A percentile compares a stretch with the other conserved stretches of the same genome.
Conservation (phyloP, 2,797 vertebrate species). For the Cheirogaleus major region DNA sequence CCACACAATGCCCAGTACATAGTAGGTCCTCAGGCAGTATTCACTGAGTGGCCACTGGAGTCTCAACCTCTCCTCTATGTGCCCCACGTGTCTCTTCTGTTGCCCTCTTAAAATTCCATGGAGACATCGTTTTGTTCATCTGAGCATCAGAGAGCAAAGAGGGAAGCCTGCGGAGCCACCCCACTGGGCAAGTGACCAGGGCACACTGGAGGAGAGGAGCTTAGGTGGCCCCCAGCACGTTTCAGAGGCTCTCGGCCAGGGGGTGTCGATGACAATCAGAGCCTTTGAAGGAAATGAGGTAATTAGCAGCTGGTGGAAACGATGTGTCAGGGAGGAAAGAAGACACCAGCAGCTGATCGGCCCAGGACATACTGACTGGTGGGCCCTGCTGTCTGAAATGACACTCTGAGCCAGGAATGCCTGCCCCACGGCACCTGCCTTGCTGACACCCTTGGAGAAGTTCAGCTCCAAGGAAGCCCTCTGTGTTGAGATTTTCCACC, state of each 20-base stretch:
- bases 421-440: neutral
- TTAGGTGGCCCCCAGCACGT: slow-evolving; percentile 43
- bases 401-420: neutral
- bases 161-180: neutral
- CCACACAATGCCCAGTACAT: neutral
- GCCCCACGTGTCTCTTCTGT: neutral
- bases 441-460: neutral
- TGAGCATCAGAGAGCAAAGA: neutral
- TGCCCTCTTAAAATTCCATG: neutral
- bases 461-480: neutral
- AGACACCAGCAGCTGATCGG: slow-evolving; percentile 47
- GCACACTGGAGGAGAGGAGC: neutral
- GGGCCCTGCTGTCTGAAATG: neutral
- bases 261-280: slow-evolving; percentile 58
- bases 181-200: neutral
- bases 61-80: neutral
- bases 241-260: slow-evolving; percentile 32
- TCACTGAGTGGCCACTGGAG: neutral
- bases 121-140: neutral
- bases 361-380: neutral
- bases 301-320: slow-evolving; percentile 59
- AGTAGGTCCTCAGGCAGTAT: neutral
- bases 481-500: neutral
- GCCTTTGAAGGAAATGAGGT: slow-evolving; percentile 52
- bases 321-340: slow-evolving; percentile 55